Evolutionary conservation across 92 coral and sea anemone species (phyloP), one percentile per base, ranked within the genome.

Genomic region (Siderastrea radians): DNA sequence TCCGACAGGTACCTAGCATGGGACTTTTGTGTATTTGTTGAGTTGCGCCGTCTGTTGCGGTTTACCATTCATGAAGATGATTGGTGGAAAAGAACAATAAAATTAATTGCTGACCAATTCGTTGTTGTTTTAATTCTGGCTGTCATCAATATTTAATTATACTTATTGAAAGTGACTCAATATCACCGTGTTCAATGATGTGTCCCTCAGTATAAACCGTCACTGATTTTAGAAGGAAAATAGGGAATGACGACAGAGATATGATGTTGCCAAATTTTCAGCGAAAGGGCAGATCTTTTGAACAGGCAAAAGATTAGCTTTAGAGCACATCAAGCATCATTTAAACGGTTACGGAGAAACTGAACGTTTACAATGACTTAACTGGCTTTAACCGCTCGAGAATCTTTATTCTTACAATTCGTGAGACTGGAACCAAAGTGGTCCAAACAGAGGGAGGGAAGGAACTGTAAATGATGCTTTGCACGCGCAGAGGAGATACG

Each of bases 121-220:
- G 38, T n/a, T 61, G 63, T 78, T 64, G 83, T 52, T 15, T 9
- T 49, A 38, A 63, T 49, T 78, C 59, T 64, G 72, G 63, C 70
- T 61, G 59, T 78, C 58, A 48, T 78, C 58, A 78, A 78, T 78
- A 78, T 78, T 78, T 62, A 78, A 78, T 78, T 48, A 47, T 12
- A 12, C 7, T 17, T 62, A n/a, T 49, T 47, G 54, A 47, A 62
- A 61, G 47, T 43, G 48, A 46, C 38, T 78, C 72, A 4, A 78
- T 48, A 61, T 61, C 48, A 46, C 43, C 54, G 49, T 62, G 71
- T 64, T 64, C 72, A 62, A 49, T 78, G 46, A 78, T 49, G 72
- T 48, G 83, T 62, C 59, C 17, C 83, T 78, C 58, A 3, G 26
- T 78, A 2, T 0, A 57, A 59, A 44, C 59, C 61, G 83, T 78